Base-by-base conservation (phyloP, 2,113 vertebrate genomes). In the Genyomyrus donnyi region DNA sequence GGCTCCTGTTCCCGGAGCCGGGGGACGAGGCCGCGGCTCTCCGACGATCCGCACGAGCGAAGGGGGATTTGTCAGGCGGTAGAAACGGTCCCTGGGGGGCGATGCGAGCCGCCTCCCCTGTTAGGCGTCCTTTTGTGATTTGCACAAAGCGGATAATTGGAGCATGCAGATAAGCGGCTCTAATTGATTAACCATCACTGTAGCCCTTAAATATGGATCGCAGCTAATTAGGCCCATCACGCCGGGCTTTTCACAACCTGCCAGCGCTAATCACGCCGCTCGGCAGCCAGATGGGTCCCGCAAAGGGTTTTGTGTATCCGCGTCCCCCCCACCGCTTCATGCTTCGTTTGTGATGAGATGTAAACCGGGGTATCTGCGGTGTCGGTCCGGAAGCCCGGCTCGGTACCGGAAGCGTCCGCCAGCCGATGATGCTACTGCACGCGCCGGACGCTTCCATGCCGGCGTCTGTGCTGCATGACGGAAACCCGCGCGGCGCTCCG, bases 121-220 rank as follows among this genome's bases (percentile, higher is more conserved):
- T 48, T 24, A 48, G 89, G 74, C 91, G 84, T 88, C 87, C 87
- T 74, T 87, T 90, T 92, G 90, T 91, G 90, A 91, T 90, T 90
- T 88, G 66, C 91, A 91, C 83, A 92, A 92, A 92, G 92, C 90
- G 62, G 90, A 92, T 90, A 90, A 90, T 90, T 90, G 87, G 89
- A 70, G 90, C 91, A 88, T 93, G 90, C 90, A 53, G 89, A 91
- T 92, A 91, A 92, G 92, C 90, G 42, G 19, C 53, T 93, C 91
- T 92, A 90, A 91, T 90, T 91, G 91, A 92, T 93, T 92, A 93
- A 91, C 88, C 90, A 89, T 91, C 91, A 90, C 90, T 74, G 58
- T 31, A 85, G 84, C 90, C 90, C 31, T 89, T 90, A 88, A 83
- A 91, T 91, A 74, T 88, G 89, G 92, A 90, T 91, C 85, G n/a